phyloP scores from a whole-genome alignment of 1,140 invertebrate genomes.

The Atopsyche davidsoni region DNA sequence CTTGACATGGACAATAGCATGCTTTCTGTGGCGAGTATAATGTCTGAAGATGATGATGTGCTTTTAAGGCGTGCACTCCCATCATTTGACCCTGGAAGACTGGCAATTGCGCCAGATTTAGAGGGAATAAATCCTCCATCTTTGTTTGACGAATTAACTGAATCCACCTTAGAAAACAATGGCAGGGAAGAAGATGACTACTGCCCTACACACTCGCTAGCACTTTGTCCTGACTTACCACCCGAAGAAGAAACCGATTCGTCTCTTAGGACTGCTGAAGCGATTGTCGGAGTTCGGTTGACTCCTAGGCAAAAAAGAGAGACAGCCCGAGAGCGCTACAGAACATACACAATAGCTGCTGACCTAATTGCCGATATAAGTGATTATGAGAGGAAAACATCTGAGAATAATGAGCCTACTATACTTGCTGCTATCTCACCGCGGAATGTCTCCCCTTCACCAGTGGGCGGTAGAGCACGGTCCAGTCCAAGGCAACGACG shows the following conservation, averaged over 20 bases:
- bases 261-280: constrained; percentile 63
- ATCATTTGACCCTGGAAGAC: constrained; percentile 50
- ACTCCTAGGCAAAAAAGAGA: constrained; percentile 71
- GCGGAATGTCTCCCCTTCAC: too few relatives aligned
- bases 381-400: constrained; percentile 25
- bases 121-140: constrained; percentile 79
- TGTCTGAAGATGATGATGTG: constrained; percentile 64
- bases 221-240: constrained; percentile 43
- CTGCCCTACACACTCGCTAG: constrained; percentile 45
- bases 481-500: constrained; percentile 62
- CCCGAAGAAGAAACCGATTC: constrained; percentile 44
- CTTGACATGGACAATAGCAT: constrained; percentile 74
- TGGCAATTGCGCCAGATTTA: constrained; percentile 52
- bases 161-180: constrained; percentile 59
- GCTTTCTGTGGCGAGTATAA: constrained; percentile 77
- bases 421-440: too few relatives aligned
- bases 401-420: too few relatives aligned
- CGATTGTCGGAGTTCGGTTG: constrained; percentile 44
- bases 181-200: constrained; percentile 52
- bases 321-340: constrained; percentile 66
- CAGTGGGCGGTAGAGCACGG: constrained; percentile 35
- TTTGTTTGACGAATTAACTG: constrained; percentile 68
- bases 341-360: constrained; percentile 69
- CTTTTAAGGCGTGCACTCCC: constrained; percentile 35
- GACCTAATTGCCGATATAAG: constrained; percentile 38